Evolutionary conservation across 2,888 invertebrate species (phyloP).

Genomic region (Himalopsyche japonica): DNA sequence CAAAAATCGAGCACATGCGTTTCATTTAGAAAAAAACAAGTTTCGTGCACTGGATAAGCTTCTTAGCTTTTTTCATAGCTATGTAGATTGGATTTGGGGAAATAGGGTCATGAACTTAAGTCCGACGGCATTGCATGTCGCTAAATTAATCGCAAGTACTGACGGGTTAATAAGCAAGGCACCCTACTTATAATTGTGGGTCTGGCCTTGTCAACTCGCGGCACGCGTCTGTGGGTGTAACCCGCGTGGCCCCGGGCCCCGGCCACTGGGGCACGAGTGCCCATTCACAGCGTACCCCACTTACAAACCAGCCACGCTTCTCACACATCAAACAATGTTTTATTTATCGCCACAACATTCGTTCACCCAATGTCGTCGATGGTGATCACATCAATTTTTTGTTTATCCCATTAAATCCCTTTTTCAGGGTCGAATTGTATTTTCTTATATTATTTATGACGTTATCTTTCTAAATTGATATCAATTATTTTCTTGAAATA

Average conservation of each 20-base stretch:
- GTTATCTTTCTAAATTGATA: too few species aligned
- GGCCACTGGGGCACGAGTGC: background rate
- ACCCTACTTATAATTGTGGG: background rate
- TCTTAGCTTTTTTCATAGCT: too few species aligned
- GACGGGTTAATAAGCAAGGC: background rate
- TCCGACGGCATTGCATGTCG: too few species aligned
- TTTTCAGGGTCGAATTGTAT: background rate
- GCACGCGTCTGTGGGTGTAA: slow-evolving; percentile 11
- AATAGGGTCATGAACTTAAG: too few species aligned
- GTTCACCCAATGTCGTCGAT: background rate
- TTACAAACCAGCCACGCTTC: background rate
- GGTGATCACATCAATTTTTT: background rate
- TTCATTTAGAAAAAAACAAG: background rate
- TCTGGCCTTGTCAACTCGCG: background rate
- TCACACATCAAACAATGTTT: slow-evolving; percentile 20
- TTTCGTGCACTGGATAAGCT: background rate
- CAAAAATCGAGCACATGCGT: background rate
- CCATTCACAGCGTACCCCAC: background rate
- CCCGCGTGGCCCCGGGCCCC: background rate
- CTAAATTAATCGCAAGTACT: background rate
- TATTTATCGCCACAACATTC: background rate
- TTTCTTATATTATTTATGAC: background rate
- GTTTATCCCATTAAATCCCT: slow-evolving; percentile 7
- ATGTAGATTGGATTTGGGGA: too few species aligned
- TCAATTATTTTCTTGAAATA: too few species aligned